Conservation (phyloP, 2,888 invertebrate genomes). For the Drosophila vallismaia region DNA sequence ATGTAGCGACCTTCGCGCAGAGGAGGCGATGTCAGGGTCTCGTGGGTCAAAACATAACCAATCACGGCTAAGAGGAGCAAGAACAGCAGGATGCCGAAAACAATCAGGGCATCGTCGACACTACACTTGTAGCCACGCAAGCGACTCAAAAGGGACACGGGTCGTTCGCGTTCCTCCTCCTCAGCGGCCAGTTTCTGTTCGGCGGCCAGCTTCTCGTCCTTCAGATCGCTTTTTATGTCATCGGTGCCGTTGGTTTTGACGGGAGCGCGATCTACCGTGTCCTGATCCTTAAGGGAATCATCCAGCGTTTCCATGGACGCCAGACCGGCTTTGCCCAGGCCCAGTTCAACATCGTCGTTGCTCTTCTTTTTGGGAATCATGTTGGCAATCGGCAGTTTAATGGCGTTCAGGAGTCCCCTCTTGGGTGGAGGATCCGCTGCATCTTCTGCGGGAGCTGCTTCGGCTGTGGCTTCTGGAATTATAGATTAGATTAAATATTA, state of each 20-base stretch:
- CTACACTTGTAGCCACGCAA: conserved; percentile 88
- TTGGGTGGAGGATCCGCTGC: conserved; percentile 80
- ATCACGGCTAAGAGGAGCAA: conserved; percentile 87
- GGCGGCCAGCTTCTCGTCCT: conserved; percentile 83
- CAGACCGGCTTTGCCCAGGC: conserved; percentile 88
- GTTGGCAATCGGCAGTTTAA: conserved; percentile 87
- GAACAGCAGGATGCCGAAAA: conserved; percentile 86
- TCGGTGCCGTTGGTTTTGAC: conserved; percentile 85
- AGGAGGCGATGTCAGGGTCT: conserved; percentile 86
- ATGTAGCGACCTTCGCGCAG: conserved; percentile 90
- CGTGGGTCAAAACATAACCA: conserved; percentile 87
- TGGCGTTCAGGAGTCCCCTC: conserved; percentile 86
- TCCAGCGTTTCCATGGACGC: conserved; percentile 93
- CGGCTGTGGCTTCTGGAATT: conserved; percentile 78
- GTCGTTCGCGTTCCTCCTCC: conserved; percentile 63
- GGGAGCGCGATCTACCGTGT: conserved; percentile 85
- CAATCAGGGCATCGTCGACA: conserved; percentile 86
- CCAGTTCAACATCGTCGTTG: conserved; percentile 85
- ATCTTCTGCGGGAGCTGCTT: conserved; percentile 68
- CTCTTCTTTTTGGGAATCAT: conserved; percentile 86
- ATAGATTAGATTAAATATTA: not conserved
- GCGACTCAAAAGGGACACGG: conserved; percentile 85
- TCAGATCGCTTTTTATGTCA: conserved; percentile 89
- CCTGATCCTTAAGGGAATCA: conserved; percentile 88
- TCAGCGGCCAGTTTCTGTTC: conserved; percentile 82